Conservation (phyloP, 1,140 invertebrate genomes). For the Archivesica marissinica region DNA sequence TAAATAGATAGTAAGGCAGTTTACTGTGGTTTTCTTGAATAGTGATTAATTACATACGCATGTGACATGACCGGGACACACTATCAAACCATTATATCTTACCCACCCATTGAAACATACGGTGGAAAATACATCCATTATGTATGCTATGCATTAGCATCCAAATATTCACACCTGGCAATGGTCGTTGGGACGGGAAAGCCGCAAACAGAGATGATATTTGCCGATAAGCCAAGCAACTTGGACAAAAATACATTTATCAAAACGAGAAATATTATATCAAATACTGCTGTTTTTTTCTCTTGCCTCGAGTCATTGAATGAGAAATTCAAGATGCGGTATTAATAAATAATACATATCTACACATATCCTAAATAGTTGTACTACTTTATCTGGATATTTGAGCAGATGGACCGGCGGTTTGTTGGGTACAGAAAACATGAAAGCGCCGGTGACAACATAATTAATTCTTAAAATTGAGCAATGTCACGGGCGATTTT, state of each 20-base stretch:
- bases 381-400: no score
- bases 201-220: slow-evolving; percentile 24
- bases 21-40: neutral
- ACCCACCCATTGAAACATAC: slow-evolving; percentile 16
- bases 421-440: no score
- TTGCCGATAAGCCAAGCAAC: slow-evolving; percentile 13
- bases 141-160: neutral
- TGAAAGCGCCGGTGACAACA: no score
- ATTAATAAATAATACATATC: no score
- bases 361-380: no score
- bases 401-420: no score
- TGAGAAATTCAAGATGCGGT: neutral
- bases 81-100: slow-evolving; percentile 14
- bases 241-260: slow-evolving; percentile 42
- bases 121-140: slow-evolving; percentile 37
- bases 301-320: neutral
- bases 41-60: slow-evolving; percentile 2
- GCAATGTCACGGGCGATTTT: no score
- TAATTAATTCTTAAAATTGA: no score
- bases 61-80: slow-evolving; percentile 10
- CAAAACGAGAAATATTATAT: slow-evolving; percentile 37
- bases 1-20: neutral
- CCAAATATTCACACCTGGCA: slow-evolving; percentile 32
- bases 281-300: neutral
- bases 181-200: neutral